Percentiles rank a stretch among this genome's conserved stretches.
These are phyloP conservation scores for Cichladusa arquata DNA, from an alignment of 2,113 vertebrate species.

Conservation along the genomic window DNA sequence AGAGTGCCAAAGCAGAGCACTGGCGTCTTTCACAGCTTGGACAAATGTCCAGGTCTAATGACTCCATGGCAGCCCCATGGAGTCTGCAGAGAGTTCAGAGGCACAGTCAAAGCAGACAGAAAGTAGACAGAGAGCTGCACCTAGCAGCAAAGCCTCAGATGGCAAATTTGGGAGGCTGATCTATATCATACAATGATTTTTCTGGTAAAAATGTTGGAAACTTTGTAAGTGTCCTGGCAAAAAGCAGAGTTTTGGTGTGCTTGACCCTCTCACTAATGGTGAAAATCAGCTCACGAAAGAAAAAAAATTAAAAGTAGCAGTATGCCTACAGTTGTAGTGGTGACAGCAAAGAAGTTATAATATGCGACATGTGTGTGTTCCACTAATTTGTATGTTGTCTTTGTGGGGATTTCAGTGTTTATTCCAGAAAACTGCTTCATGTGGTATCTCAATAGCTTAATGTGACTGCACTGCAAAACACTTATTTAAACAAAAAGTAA, in stretches of 20 bases:
- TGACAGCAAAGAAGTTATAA: neutral
- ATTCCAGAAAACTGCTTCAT: neutral
- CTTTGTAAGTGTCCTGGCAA: neutral
- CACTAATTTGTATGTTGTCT: neutral
- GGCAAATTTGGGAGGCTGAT: neutral
- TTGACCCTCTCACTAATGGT: neutral
- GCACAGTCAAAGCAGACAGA: neutral
- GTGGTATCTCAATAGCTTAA: neutral
- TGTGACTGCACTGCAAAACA: neutral
- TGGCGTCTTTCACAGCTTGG: conserved; percentile 52
- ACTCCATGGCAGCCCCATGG: conserved; percentile 30
- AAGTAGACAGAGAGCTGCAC: neutral
- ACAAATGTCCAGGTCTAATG: conserved; percentile 43
- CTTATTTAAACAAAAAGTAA: neutral
- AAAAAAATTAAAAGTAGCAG: neutral
- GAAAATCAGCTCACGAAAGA: neutral
- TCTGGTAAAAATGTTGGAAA: neutral
- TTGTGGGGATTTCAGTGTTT: neutral
- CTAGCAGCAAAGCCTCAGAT: neutral
- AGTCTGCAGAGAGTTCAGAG: conserved; percentile 26
- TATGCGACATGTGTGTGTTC: fast-evolving
- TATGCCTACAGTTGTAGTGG: neutral
- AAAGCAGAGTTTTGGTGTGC: neutral
- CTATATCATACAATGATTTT: neutral
- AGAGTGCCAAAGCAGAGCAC: conserved; percentile 64